Evolutionary conservation across 2,888 invertebrate species (phyloP).

Genomic region (Drosophila fungiperda): DNA sequence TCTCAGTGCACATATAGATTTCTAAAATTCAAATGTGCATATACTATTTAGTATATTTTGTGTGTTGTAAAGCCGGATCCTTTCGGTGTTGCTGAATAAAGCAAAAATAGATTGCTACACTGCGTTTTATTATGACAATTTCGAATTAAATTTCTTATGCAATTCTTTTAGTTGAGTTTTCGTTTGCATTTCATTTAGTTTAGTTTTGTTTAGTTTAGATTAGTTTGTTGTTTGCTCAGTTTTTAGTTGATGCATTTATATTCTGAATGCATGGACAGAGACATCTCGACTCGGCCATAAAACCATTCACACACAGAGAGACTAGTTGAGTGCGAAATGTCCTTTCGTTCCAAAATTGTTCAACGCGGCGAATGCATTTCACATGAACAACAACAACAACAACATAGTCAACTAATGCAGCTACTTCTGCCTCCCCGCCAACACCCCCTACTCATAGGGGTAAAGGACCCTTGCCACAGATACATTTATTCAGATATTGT

Average conservation of each 20-base stretch:
- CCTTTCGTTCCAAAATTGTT: slow-evolving; percentile 11
- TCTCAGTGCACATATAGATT: neutral
- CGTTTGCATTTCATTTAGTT: slow-evolving; percentile 19
- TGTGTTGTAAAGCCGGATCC: slow-evolving; percentile 17
- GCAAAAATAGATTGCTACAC: slow-evolving; percentile 38
- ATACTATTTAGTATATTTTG: slow-evolving; percentile 6
- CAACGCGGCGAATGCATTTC: slow-evolving; percentile 21
- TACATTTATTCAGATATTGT: slow-evolving; percentile 59
- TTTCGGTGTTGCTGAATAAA: slow-evolving; percentile 57
- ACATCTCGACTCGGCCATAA: slow-evolving; percentile 49
- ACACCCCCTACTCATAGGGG: neutral
- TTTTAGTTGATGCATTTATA: slow-evolving; percentile 44
- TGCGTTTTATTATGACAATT: slow-evolving; percentile 78
- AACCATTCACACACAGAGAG: slow-evolving; percentile 15
- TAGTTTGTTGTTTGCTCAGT: neutral
- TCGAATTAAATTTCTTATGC: slow-evolving; percentile 74
- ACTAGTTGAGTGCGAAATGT: slow-evolving; percentile 3
- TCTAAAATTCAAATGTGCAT: slow-evolving; percentile 3
- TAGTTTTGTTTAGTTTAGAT: slow-evolving; percentile 19
- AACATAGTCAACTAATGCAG: slow-evolving; percentile 1
- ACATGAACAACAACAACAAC: neutral
- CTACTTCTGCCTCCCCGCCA: neutral
- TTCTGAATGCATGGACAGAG: slow-evolving; percentile 61
- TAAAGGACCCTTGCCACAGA: slow-evolving; percentile 10
- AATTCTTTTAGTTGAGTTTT: slow-evolving; percentile 49